A percentile compares a stretch with the other conserved stretches of the same genome.
These are phyloP conservation scores for Metacarcinus magister DNA, from an alignment of 2,888 invertebrate species.

Conservation along the genomic window DNA sequence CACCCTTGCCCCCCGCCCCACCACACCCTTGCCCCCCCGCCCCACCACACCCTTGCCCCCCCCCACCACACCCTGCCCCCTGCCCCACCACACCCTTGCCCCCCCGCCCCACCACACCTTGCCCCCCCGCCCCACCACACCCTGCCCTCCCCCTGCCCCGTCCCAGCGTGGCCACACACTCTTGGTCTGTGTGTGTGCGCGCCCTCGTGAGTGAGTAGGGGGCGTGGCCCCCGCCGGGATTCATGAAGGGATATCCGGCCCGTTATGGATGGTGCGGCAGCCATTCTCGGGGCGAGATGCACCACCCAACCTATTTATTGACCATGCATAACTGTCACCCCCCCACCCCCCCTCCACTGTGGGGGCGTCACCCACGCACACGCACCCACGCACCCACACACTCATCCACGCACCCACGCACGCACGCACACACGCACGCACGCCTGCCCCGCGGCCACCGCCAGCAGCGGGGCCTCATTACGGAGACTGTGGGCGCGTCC, in stretches of 20 bases:
- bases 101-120: too few species aligned
- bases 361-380: background rate
- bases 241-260: conserved; percentile 3
- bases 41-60: background rate
- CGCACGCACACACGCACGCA: background rate
- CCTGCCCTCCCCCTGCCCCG: background rate
- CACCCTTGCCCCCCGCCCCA: too few species aligned
- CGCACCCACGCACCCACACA: too few species aligned
- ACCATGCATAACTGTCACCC: background rate
- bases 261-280: background rate
- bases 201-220: background rate
- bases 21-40: too few species aligned
- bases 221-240: background rate
- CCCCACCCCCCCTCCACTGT: background rate
- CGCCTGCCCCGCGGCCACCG: background rate
- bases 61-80: background rate
- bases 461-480: background rate
- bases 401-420: too few species aligned
- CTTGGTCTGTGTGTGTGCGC: background rate
- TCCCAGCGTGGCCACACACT: background rate
- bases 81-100: background rate
- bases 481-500: background rate
- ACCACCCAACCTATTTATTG: background rate
- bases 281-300: background rate
- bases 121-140: background rate